A percentile compares a stretch with the other conserved stretches of the same genome.
Evolutionary conservation across 2,113 vertebrate species (phyloP).

Genomic region (Orientallactaga bullata): DNA sequence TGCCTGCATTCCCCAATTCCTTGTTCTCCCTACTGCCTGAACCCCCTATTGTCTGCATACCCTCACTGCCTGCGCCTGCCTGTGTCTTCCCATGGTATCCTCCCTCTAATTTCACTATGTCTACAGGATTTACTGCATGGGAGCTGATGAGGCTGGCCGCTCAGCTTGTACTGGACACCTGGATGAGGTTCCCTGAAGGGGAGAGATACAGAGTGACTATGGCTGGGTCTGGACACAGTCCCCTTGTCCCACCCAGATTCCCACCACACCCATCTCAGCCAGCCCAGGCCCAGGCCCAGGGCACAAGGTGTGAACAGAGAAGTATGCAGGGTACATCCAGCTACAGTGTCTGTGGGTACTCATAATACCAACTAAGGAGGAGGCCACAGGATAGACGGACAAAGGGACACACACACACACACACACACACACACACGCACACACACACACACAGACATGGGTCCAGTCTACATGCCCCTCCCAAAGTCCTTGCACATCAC

Average conservation of each 20-base stretch:
- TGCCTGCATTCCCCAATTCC: no score
- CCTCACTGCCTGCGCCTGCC: background rate
- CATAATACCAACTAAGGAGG: background rate
- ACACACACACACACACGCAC: background rate
- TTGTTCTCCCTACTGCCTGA: background rate
- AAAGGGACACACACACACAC: background rate
- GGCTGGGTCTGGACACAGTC: background rate
- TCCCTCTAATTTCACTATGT: background rate
- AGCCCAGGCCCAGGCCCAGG: background rate
- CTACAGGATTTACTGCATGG: background rate
- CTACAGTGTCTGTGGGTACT: background rate
- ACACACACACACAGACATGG: background rate
- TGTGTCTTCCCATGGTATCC: no score
- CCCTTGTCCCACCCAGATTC: background rate
- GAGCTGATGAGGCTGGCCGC: background rate
- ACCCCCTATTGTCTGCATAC: background rate
- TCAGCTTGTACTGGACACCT: background rate
- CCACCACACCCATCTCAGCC: background rate
- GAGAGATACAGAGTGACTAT: background rate
- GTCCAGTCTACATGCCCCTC: no score
- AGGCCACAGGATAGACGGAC: background rate
- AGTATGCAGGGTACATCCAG: background rate
- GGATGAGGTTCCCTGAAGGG: background rate
- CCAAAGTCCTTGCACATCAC: background rate
- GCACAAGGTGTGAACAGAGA: background rate